Conservation (phyloP, 2,797 vertebrate genomes). For the Anguilla obscura region DNA sequence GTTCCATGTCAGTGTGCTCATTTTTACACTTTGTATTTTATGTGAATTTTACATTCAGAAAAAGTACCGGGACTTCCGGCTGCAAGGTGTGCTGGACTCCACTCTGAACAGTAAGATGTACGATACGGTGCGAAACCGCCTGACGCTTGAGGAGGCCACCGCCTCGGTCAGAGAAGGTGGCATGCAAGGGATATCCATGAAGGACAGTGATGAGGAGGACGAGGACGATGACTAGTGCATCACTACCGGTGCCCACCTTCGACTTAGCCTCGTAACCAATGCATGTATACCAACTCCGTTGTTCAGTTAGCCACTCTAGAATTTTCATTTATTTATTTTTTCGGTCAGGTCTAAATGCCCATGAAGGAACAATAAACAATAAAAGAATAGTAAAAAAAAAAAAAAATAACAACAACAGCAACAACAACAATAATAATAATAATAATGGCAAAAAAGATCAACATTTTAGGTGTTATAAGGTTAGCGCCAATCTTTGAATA, state of each 20-base stretch:
- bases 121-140: constrained; percentile 92
- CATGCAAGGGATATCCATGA: constrained; percentile 98
- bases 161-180: constrained; percentile 93
- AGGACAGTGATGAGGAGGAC: constrained; percentile 95
- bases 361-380: constrained; percentile 70
- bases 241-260: constrained; percentile 48
- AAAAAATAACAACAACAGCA: constrained; percentile 52
- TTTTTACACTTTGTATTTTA: not conserved
- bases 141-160: constrained; percentile 94
- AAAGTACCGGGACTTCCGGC: constrained; percentile 96
- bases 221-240: constrained; percentile 79
- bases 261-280: constrained; percentile 68
- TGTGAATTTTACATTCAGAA: constrained; percentile 72
- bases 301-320: constrained; percentile 75
- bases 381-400: constrained; percentile 35
- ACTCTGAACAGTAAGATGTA: constrained; percentile 99
- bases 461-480: constrained; percentile 80
- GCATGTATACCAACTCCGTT: constrained; percentile 79
- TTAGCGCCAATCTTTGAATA: constrained; percentile 73
- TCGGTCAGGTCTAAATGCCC: constrained; percentile 69
- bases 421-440: constrained; percentile 50
- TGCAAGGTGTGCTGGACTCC: constrained; percentile 97
- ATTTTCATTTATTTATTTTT: constrained; percentile 51
- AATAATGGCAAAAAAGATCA: constrained; percentile 51
- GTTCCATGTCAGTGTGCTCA: not conserved